A percentile compares a stretch with the other conserved stretches of the same genome.
phyloP scores from a whole-genome alignment of 1,140 invertebrate genomes.

The Tetranychus urticae region DNA sequence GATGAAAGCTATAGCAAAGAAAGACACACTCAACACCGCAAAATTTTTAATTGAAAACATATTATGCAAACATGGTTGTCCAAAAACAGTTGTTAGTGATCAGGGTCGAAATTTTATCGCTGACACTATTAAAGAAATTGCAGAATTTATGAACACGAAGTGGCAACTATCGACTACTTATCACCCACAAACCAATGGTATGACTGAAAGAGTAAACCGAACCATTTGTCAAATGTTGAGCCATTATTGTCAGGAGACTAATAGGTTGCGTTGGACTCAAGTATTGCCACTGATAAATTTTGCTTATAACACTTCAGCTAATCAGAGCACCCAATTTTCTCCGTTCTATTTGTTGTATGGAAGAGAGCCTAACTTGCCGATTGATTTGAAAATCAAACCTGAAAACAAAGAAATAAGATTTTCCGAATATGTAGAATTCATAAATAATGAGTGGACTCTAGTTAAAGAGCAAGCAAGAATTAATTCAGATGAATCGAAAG shows the following conservation, averaged over 20 bases:
- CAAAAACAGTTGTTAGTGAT: constrained; percentile 14
- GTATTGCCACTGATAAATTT: constrained; percentile 11
- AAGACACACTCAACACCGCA: background rate
- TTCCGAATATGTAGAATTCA: too few species aligned
- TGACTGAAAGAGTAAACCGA: constrained; percentile 12
- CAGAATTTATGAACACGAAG: constrained; percentile 3
- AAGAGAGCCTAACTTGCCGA: constrained; percentile 5
- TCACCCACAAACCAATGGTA: constrained; percentile 13
- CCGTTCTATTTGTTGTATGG: constrained; percentile 16
- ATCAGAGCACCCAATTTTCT: constrained; percentile 11
- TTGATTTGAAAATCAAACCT: background rate
- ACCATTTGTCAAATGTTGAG: constrained; percentile 14
- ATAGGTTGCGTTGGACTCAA: constrained; percentile 16
- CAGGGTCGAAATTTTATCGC: background rate
- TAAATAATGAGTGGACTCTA: too few species aligned
- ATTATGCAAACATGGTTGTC: constrained; percentile 18
- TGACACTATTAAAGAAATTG: background rate
- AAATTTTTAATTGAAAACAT: constrained; percentile 16
- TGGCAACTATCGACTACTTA: constrained; percentile 10
- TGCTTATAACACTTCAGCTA: constrained; percentile 6
- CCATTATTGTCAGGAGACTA: constrained; percentile 12
- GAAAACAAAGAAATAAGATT: too few species aligned
- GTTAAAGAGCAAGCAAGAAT: too few species aligned
- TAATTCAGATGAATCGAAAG: too few species aligned
- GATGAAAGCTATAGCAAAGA: constrained; percentile 9